Evolutionary conservation across 1,140 invertebrate genomes (phyloP), one percentile per base, ranked within the genome.

Genomic region (Eulimnadia texana): DNA sequence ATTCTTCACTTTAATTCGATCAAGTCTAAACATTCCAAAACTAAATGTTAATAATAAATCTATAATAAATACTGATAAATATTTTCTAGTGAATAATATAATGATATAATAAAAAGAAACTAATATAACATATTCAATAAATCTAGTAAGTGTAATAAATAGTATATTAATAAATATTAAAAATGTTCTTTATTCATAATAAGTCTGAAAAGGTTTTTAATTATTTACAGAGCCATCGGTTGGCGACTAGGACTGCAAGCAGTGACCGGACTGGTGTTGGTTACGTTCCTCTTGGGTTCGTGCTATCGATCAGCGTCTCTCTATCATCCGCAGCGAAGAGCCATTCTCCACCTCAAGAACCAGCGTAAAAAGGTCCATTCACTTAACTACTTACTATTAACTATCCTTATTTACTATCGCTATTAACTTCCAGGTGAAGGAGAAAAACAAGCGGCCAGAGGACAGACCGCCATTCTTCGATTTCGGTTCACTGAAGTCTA

Each of bases 311-410:
- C 88, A 9, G 89, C 89, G 0, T 91, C 88, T 0, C 75, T 93
- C 0, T 93, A 93, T 68, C 90, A 93, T 73, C 90, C 89, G 0
- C 88, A 93, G 70, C 71, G 90, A 62, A 78, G 90, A 51, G 89
- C 90, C 27, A 93, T 93, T 65, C 76, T 92, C 19, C 89, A 93
- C 70, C 80, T 93, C 60, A 93, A 93, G 72, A 91, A 89, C 70
- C 89, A 93, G 72, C 89, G 90, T 68, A 77, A 86, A 55, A 90
- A 90, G 65, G 70, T 77, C 24, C 68, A 70, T 81, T 84, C 71
- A 85, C 85, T n/a, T 25, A 23, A 1, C 10, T n/a, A 29, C 13
- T 1, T 57, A 13, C 50, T 16, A 56, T 22, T 29, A 9, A 23
- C 3, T 25, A 64, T 60, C 50, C 28, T 16, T 29, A 11, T 27